phyloP scores from a whole-genome alignment of 2,113 vertebrate genomes.

The Hippocampus guttulatus region DNA sequence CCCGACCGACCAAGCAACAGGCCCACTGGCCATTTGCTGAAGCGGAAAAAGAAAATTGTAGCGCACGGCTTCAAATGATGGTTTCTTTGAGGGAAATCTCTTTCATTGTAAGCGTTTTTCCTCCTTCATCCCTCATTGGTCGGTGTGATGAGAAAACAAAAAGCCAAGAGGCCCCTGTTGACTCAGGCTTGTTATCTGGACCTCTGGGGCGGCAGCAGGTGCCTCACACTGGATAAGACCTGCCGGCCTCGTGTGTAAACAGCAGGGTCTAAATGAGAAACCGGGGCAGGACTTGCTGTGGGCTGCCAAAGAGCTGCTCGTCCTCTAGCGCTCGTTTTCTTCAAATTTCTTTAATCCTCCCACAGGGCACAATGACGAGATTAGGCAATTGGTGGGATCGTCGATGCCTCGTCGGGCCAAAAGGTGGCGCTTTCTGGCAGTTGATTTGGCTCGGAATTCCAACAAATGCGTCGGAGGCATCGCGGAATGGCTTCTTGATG shows the following conservation, averaged over 20 bases:
- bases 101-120: background rate
- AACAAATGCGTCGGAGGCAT: constrained; percentile 8
- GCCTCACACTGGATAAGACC: constrained; percentile 55
- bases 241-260: constrained; percentile 48
- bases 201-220: constrained; percentile 42
- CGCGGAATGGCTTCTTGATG: background rate
- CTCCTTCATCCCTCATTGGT: constrained; percentile 48
- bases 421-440: constrained; percentile 28
- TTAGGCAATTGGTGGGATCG: constrained; percentile 54
- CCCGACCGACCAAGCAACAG: background rate
- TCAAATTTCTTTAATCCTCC: constrained; percentile 58
- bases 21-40: background rate
- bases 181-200: constrained; percentile 62
- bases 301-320: constrained; percentile 17
- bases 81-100: background rate
- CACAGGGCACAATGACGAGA: constrained; percentile 22
- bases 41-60: too few species aligned
- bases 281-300: background rate
- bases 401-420: constrained; percentile 45
- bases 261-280: constrained; percentile 27
- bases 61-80: too few species aligned
- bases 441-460: background rate
- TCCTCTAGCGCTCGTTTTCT: constrained; percentile 43
- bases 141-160: constrained; percentile 52
- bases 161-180: constrained; percentile 56